phyloP scores from a whole-genome alignment of 2,888 invertebrate genomes.

The Neoaliturus tenellus region DNA sequence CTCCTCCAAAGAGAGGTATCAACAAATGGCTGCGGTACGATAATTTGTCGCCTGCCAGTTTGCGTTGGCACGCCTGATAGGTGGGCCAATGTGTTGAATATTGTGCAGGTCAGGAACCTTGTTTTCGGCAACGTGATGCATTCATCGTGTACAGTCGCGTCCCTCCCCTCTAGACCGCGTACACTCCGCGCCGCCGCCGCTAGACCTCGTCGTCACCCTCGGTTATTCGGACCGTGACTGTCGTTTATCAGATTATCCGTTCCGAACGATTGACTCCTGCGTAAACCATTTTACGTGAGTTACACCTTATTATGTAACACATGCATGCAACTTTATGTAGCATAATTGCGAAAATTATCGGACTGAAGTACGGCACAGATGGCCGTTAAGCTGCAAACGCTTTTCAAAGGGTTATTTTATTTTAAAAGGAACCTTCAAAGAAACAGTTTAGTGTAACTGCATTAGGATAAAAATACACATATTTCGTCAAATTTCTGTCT shows the following conservation, averaged over 20 bases:
- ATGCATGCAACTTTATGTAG: not conserved
- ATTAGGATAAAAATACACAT: no score
- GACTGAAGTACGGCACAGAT: no score
- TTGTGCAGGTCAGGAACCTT: constrained; percentile 34
- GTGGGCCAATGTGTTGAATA: constrained; percentile 15
- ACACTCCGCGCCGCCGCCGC: not conserved
- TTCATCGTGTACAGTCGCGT: not conserved
- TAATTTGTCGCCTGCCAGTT: not conserved
- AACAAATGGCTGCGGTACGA: no score
- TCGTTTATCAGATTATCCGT: not conserved
- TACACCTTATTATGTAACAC: not conserved
- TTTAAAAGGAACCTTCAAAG: no score
- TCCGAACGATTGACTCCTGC: not conserved
- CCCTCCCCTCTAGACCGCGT: not conserved
- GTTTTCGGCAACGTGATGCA: constrained; percentile 35
- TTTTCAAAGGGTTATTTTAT: no score
- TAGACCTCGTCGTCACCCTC: not conserved
- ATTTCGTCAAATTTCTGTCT: no score
- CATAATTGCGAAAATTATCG: no score
- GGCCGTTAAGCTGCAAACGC: no score
- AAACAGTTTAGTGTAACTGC: no score
- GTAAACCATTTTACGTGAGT: not conserved
- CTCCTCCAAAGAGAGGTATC: no score
- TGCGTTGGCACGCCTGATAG: constrained; percentile 18
- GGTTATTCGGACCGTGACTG: not conserved